Conservation (phyloP, 2,888 invertebrate species). For the Aphodius sticticus region DNA sequence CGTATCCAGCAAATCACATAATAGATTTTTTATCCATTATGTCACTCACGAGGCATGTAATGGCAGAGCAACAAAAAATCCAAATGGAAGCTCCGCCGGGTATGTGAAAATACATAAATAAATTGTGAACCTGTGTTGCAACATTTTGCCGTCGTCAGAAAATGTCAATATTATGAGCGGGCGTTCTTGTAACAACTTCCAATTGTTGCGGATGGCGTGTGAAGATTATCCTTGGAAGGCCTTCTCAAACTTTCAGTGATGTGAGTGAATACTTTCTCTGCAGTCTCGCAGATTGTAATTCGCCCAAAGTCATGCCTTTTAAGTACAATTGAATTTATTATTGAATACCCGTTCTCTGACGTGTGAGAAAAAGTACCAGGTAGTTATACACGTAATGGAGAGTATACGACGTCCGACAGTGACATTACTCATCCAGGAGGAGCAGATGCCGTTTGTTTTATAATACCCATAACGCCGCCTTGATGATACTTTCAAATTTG, state of each 20-base stretch:
- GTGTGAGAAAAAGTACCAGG: background rate
- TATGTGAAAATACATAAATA: background rate
- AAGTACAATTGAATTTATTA: conserved; percentile 4
- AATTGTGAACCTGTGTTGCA: background rate
- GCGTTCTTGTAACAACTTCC: background rate
- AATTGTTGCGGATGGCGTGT: background rate
- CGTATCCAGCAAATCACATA: background rate
- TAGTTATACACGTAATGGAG: background rate
- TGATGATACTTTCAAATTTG: background rate
- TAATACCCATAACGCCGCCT: background rate
- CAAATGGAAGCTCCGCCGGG: background rate
- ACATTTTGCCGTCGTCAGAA: background rate
- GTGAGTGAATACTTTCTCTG: background rate
- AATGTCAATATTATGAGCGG: background rate
- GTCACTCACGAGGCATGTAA: background rate
- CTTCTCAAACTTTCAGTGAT: background rate
- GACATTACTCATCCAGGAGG: too few relatives aligned
- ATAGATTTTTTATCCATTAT: background rate
- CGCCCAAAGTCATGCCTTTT: background rate
- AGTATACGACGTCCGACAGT: background rate
- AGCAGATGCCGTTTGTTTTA: background rate
- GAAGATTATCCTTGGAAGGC: background rate
- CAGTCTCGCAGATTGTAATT: background rate
- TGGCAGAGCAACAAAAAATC: background rate
- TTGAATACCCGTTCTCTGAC: background rate